These are phyloP conservation scores for Drosophila anomelani DNA, from an alignment of 2,888 invertebrate genomes.

Conservation along the genomic window DNA sequence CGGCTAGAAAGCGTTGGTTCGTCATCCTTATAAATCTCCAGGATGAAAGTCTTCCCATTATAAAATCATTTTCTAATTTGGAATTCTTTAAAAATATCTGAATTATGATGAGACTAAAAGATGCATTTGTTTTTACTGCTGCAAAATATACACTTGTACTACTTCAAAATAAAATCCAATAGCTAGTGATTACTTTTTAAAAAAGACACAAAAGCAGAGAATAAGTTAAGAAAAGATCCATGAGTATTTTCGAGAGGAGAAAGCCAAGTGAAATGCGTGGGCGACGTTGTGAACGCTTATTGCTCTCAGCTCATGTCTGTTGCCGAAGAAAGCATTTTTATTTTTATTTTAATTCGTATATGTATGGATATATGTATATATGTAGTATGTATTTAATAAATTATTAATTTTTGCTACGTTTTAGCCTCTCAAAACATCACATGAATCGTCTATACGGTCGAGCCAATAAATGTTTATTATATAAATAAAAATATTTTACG, in stretches of 20 bases:
- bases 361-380: conserved; percentile 15
- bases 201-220: conserved; percentile 1
- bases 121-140: neutral
- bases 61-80: neutral
- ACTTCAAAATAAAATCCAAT: neutral
- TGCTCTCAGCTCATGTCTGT: conserved; percentile 27
- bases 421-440: conserved; percentile 64
- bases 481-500: conserved; percentile 61
- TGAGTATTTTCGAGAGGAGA: conserved; percentile 20
- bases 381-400: conserved; percentile 77
- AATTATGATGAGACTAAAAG: neutral
- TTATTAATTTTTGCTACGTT: conserved; percentile 71
- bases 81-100: neutral
- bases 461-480: conserved; percentile 53
- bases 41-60: neutral
- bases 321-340: conserved; percentile 39
- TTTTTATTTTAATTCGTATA: conserved; percentile 51
- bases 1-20: neutral
- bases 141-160: neutral
- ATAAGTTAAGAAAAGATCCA: neutral
- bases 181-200: neutral
- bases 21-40: neutral
- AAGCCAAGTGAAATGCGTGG: conserved; percentile 59
- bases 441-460: conserved; percentile 64
- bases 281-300: conserved; percentile 26